Base-by-base conservation (phyloP, 2,797 vertebrate genomes). In the Gambelia wislizenii region DNA sequence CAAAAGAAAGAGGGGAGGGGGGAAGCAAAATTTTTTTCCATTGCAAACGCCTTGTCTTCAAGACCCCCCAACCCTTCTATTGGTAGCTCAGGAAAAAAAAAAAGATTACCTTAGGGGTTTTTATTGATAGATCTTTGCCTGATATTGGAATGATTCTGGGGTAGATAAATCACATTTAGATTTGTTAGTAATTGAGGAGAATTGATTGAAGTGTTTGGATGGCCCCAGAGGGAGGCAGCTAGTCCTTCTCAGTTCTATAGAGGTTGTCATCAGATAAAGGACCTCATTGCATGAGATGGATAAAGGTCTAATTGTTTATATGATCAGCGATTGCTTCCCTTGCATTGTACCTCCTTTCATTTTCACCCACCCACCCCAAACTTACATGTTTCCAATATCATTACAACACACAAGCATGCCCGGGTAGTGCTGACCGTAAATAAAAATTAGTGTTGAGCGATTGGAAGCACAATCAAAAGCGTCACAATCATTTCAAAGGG, bases 161-260 rank as follows among this genome's bases (percentile, higher is more conserved):
- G 97, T 98, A 99, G 98, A 99, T 99, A 99, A 99, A 99, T 99
- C 98, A 99, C 98, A 98, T 98, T 99, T 99, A 99, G 98, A 99
- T 99, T 99, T 98, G 98, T 98, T 99, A 98, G 98, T 99, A 99
- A 99, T 99, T 99, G 98, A 98, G 96, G 97, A 96, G 96, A 98
- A 99, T 99, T 98, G 97, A 99, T 99, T 98, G 97, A 96, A 95
- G 95, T 94, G 97, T 96, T 96, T 97, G 96, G 96, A 97, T 93
- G 89, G 96, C 96, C 98, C 97, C 97, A 94, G 92, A 93, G 97
- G 97, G 97, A 98, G 97, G 86, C 91, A 93, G 94, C 96, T 93
- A 94, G 94, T 96, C 94, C 95, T 97, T 96, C 89, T 93, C 94
- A 42, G 90, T 92, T 95, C 94, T 93, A 82, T 87, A 91, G 94